A percentile compares a stretch with the other conserved stretches of the same genome.
phyloP scores from a whole-genome alignment of 1,140 invertebrate species.

The Sesamia nonagrioides region DNA sequence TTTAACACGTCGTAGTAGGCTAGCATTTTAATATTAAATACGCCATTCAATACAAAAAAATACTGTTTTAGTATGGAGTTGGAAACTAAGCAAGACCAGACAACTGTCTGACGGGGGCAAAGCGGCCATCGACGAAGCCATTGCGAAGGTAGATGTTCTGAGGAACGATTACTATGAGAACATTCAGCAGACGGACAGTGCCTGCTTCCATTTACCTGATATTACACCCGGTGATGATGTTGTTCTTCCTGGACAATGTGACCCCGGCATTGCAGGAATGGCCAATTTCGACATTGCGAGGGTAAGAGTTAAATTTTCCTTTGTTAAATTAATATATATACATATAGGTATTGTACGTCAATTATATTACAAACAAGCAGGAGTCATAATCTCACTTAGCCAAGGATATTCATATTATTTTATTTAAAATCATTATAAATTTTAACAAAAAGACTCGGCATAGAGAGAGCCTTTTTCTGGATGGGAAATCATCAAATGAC shows the following conservation, averaged over 20 bases:
- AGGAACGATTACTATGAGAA: constrained; percentile 67
- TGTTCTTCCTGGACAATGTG: constrained; percentile 68
- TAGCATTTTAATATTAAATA: neutral
- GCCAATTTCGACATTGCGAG: constrained; percentile 59
- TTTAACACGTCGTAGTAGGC: too few relatives aligned
- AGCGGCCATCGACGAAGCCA: constrained; percentile 62
- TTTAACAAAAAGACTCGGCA: too few relatives aligned
- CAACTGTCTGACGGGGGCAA: constrained; percentile 54
- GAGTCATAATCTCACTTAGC: too few relatives aligned
- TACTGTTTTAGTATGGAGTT: constrained; percentile 71
- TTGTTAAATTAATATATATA: too few relatives aligned
- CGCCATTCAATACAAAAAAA: neutral
- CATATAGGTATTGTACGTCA: too few relatives aligned
- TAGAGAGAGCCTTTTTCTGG: too few relatives aligned
- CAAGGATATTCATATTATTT: too few relatives aligned
- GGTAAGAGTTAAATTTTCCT: constrained; percentile 54
- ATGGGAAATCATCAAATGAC: too few relatives aligned
- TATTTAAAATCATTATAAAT: too few relatives aligned
- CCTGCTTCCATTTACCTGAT: constrained; percentile 70
- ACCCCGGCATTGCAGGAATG: constrained; percentile 62
- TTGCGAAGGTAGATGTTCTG: constrained; percentile 62
- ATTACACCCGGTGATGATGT: constrained; percentile 57
- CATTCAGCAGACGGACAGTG: constrained; percentile 59
- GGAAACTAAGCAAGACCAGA: constrained; percentile 74
- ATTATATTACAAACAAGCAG: too few relatives aligned